These are phyloP conservation scores for Listronotus oregonensis DNA, from an alignment of 1,140 invertebrate species.

Conservation along the genomic window DNA sequence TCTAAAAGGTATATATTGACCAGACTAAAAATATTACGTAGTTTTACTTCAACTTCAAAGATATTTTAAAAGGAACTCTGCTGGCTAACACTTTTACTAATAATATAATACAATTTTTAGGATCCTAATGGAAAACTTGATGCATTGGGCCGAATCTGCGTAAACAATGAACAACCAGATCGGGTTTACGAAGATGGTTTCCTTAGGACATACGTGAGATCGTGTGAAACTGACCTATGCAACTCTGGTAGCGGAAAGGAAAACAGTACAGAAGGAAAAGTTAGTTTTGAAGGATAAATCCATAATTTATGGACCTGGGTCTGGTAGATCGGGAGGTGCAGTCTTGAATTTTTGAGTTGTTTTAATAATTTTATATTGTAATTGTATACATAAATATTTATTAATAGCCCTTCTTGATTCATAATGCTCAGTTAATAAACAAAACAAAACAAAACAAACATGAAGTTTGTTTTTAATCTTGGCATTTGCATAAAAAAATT, in stretches of 20 bases:
- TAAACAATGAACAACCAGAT: conserved; percentile 24
- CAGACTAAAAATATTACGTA: no score
- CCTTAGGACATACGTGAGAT: conserved; percentile 29
- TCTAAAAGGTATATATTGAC: no score
- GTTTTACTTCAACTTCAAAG: no score
- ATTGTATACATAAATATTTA: no score
- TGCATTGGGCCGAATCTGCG: conserved; percentile 29
- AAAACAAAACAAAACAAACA: no score
- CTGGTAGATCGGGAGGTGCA: background rate
- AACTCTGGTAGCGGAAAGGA: conserved; percentile 30
- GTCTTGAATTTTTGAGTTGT: background rate
- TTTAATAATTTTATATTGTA: background rate
- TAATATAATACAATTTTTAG: conserved; percentile 23
- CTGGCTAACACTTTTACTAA: no score
- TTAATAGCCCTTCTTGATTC: no score
- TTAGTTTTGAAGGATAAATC: conserved; percentile 36
- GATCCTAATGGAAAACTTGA: conserved; percentile 35
- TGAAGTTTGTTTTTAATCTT: no score
- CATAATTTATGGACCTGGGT: no score
- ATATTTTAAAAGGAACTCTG: no score
- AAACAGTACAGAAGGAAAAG: background rate
- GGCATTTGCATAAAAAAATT: no score
- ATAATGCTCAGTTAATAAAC: no score
- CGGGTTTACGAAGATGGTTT: conserved; percentile 34
- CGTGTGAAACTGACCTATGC: conserved; percentile 35